Percentiles rank a stretch among this genome's conserved stretches.
Evolutionary conservation across 1,140 invertebrate species (phyloP).

Genomic region (Drosophila tsacasi): DNA sequence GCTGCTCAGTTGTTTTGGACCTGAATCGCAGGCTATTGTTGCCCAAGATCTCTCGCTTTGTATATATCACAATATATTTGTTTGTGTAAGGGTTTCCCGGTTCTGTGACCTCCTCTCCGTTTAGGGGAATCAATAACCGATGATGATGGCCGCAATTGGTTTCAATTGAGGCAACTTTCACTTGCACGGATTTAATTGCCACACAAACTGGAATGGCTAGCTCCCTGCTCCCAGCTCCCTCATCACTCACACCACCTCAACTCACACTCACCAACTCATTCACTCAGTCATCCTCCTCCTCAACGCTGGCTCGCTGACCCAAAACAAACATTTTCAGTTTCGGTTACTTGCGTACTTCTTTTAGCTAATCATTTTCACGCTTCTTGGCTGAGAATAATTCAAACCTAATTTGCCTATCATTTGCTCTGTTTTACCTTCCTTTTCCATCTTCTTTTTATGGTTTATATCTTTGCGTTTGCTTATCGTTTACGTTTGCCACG

Average conservation of each 20-base stretch:
- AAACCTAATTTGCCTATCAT: constrained; percentile 40
- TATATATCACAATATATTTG: neutral
- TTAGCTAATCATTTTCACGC: constrained; percentile 47
- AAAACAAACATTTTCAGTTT: constrained; percentile 46
- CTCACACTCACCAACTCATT: constrained; percentile 10
- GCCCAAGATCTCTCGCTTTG: neutral
- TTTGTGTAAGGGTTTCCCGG: constrained; percentile 6
- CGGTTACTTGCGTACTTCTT: constrained; percentile 25
- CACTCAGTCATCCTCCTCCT: constrained; percentile 40
- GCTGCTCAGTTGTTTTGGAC: constrained; percentile 4
- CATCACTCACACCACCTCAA: constrained; percentile 4
- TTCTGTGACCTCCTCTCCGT: constrained; percentile 13
- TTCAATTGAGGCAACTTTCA: constrained; percentile 75
- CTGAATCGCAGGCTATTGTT: constrained; percentile 7
- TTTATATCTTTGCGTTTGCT: constrained; percentile 35
- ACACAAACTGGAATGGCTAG: constrained; percentile 35
- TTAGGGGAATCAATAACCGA: constrained; percentile 55
- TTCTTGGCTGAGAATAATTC: constrained; percentile 30
- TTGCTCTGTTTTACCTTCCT: constrained; percentile 22
- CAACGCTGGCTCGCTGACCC: constrained; percentile 41
- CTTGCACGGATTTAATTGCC: constrained; percentile 59
- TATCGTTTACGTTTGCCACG: constrained; percentile 52
- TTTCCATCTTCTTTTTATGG: constrained; percentile 3
- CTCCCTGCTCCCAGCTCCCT: neutral
- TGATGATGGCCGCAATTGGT: constrained; percentile 49